Base-by-base conservation (phyloP, 2,797 vertebrate genomes). In the Aeoliscus strigatus region DNA sequence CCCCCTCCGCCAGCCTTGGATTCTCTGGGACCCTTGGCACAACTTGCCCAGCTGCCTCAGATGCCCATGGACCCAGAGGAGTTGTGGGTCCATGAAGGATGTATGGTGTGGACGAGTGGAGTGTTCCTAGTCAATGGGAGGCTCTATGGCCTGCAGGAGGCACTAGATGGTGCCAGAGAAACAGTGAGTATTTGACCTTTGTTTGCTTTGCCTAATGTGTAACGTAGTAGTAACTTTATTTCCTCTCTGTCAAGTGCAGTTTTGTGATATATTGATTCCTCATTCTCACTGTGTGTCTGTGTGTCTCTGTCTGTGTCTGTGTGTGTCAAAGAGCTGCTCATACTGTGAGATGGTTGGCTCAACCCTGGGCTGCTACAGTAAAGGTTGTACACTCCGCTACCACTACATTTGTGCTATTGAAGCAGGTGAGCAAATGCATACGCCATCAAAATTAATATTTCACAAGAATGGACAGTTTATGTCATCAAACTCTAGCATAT, bases 21-120 rank as follows among this genome's bases (percentile, higher is more conserved):
- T 83, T 90, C 91, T 78, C 88, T 89, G 49, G 86, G 85, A 24
- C 86, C 86, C 27, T 49, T 88, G 79, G 87, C 85, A 41, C 87
- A 89, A 29, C 90, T 96, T 54, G 90, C 94, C 81, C 93, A 96
- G 83, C 92, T 90, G 52, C 89, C 96, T 74, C 90, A 96, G 87
- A 92, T 98, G 90, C 96, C 96, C 89, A 92, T 99, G 84, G 96
- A 98, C 87, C 93, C 93, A 33, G 93, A 96, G 79, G 96, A 99
- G 90, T 91, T 98, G 85, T 98, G 96, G 96, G 91, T 97, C 70
- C 96, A 99, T 0, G 95, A 97, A 84, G 91, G 92, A 70, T 99
- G 96, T 73, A 93, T 98, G 55, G 92, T 94, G 73, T 99, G 96
- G 96, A 92, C 96, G 84, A 98, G 95, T 76, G 96, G 95, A 39